Conservation (phyloP, 2,797 vertebrate species). For the Pseudopleuronectes americanus region DNA sequence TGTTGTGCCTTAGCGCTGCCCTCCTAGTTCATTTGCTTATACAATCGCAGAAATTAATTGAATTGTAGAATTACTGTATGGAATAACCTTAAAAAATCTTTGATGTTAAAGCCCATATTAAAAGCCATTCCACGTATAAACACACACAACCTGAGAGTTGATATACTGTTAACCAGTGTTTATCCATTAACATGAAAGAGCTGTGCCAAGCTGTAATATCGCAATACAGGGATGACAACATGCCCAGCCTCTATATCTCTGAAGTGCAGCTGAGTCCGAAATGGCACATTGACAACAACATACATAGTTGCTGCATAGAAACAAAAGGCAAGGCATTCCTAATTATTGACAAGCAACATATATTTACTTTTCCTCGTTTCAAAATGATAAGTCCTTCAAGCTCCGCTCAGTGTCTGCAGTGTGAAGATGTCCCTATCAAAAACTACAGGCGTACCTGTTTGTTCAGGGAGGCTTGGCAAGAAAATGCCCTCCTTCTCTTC, state of each 20-base stretch:
- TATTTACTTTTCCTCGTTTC: constrained; percentile 82
- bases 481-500: constrained; percentile 60
- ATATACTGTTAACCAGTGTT: constrained; percentile 74
- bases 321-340: constrained; percentile 82
- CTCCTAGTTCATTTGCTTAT: constrained; percentile 68
- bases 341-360: constrained; percentile 86
- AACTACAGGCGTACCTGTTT: constrained; percentile 80
- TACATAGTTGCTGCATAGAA: constrained; percentile 79
- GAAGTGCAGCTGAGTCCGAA: constrained; percentile 81
- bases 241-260: constrained; percentile 80
- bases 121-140: constrained; percentile 59
- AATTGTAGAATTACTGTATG: constrained; percentile 71
- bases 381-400: constrained; percentile 81
- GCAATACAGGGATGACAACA: constrained; percentile 71
- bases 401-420: constrained; percentile 76
- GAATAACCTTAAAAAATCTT: constrained; percentile 73
- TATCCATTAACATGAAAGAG: constrained; percentile 79
- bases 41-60: constrained; percentile 78
- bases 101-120: constrained; percentile 72
- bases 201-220: constrained; percentile 75
- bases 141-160: constrained; percentile 65
- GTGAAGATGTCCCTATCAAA: constrained; percentile 81
- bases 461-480: constrained; percentile 75
- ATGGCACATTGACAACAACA: constrained; percentile 84
- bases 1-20: constrained; percentile 68